phyloP scores from a whole-genome alignment of 2,888 invertebrate species.

The Xestobium rufovillosum region DNA sequence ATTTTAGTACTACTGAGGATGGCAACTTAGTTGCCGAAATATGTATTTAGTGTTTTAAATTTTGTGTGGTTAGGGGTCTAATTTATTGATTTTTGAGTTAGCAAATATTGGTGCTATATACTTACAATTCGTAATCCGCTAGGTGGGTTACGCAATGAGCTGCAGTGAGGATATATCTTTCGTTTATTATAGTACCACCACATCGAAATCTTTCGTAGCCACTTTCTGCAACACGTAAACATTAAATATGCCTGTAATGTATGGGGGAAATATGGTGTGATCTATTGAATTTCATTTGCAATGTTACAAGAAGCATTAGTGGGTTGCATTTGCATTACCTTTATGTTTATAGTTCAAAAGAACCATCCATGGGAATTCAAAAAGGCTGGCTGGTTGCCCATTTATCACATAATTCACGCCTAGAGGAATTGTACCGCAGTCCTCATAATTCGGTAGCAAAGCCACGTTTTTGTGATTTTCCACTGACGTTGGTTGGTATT shows the following conservation, averaged over 20 bases:
- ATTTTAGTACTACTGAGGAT: no score
- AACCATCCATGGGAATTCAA: slow-evolving; percentile 72
- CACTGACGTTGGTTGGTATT: slow-evolving; percentile 35
- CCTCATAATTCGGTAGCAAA: slow-evolving; percentile 49
- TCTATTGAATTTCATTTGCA: no score
- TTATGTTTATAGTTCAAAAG: slow-evolving; percentile 53
- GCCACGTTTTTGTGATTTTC: slow-evolving; percentile 34
- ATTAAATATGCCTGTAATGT: no score
- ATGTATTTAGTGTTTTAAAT: no score
- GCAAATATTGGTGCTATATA: no score
- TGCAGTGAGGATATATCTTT: slow-evolving; percentile 50
- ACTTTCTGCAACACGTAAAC: slow-evolving; percentile 32
- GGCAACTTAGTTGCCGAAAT: no score
- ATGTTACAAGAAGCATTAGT: no score
- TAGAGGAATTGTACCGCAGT: slow-evolving; percentile 42
- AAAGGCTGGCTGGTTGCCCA: slow-evolving; percentile 53
- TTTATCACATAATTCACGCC: slow-evolving; percentile 49
- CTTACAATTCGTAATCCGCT: no score
- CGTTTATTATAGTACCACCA: slow-evolving; percentile 48
- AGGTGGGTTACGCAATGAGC: slow-evolving; percentile 49
- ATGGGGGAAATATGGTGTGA: no score
- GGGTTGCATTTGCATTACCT: no score
- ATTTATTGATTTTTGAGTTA: no score
- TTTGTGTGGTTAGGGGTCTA: no score
- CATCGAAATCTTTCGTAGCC: slow-evolving; percentile 41